Percentiles rank a stretch among this genome's conserved stretches.
Conservation (phyloP, 1,140 invertebrate species). For the Adoxophyes honmai region DNA sequence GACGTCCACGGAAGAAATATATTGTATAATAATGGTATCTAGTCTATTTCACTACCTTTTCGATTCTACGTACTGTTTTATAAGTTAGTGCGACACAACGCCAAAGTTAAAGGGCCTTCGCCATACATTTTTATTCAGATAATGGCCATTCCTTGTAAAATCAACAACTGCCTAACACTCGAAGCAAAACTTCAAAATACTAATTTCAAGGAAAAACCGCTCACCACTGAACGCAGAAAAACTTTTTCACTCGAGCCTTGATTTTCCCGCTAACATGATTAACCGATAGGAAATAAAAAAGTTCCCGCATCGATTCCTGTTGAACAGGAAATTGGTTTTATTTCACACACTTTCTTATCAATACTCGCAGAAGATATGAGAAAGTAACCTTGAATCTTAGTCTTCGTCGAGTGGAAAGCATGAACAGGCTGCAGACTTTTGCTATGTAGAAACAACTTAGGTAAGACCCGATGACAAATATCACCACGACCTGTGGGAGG, state of each 20-base stretch:
- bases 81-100: no score
- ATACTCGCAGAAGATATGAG: neutral
- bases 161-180: neutral
- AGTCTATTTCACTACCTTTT: no score
- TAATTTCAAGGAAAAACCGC: slow-evolving; percentile 9
- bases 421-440: slow-evolving; percentile 50
- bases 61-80: no score
- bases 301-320: slow-evolving; percentile 61
- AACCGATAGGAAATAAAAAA: slow-evolving; percentile 65
- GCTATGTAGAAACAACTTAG: slow-evolving; percentile 49
- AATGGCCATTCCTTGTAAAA: neutral
- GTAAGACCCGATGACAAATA: slow-evolving; percentile 45
- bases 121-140: slow-evolving; percentile 7
- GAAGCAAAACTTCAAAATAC: neutral
- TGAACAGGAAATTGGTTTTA: slow-evolving; percentile 17
- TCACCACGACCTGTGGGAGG: slow-evolving; percentile 46
- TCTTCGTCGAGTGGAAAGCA: slow-evolving; percentile 50
- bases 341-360: neutral
- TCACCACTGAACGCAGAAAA: slow-evolving; percentile 66
- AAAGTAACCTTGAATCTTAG: slow-evolving; percentile 55
- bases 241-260: slow-evolving; percentile 61
- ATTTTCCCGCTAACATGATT: slow-evolving; percentile 65
- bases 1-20: no score
- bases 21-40: no score
- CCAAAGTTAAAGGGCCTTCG: no score